phyloP scores from a whole-genome alignment of 2,797 vertebrate genomes.

The Lates japonicus region DNA sequence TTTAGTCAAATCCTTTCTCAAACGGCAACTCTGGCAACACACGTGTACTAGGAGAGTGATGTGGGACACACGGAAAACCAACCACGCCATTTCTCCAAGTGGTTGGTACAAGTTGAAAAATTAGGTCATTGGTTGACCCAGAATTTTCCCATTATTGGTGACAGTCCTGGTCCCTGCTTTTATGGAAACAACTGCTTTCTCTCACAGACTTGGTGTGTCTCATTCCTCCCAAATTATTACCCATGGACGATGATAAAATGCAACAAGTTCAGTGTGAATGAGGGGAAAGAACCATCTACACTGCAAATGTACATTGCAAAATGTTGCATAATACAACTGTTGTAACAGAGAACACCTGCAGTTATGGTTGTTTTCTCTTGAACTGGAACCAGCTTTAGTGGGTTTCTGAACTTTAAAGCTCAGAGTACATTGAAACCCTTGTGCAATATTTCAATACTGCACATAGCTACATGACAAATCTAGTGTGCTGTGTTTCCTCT shows the following conservation, averaged over 20 bases:
- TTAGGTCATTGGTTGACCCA: slow-evolving; percentile 40
- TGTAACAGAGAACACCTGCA: slow-evolving; percentile 57
- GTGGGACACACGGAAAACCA: slow-evolving; percentile 30
- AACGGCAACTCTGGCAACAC: background rate
- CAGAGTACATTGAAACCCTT: slow-evolving; percentile 12
- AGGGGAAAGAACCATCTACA: background rate
- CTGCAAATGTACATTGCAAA: background rate
- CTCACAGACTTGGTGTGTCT: slow-evolving; percentile 14
- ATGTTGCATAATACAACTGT: slow-evolving; percentile 23
- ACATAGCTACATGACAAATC: background rate
- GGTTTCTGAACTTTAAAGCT: slow-evolving; percentile 45
- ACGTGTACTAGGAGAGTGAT: background rate
- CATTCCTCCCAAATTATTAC: slow-evolving; percentile 18
- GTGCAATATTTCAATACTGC: slow-evolving; percentile 23
- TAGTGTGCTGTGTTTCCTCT: slow-evolving; percentile 3
- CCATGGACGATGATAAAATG: slow-evolving; percentile 8
- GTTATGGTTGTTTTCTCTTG: slow-evolving; percentile 48
- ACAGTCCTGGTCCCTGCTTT: slow-evolving; percentile 15
- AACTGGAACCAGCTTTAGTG: slow-evolving; percentile 28
- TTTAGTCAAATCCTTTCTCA: slow-evolving; percentile 4
- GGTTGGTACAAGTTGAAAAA: slow-evolving; percentile 45
- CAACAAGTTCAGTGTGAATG: background rate
- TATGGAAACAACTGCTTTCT: slow-evolving; percentile 33
- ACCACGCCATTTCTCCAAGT: slow-evolving; percentile 33
- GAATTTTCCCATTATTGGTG: slow-evolving; percentile 50